A percentile compares a stretch with the other conserved stretches of the same genome.
Conservation (phyloP, 2,797 vertebrate genomes). For the Garrulus glandarius region DNA sequence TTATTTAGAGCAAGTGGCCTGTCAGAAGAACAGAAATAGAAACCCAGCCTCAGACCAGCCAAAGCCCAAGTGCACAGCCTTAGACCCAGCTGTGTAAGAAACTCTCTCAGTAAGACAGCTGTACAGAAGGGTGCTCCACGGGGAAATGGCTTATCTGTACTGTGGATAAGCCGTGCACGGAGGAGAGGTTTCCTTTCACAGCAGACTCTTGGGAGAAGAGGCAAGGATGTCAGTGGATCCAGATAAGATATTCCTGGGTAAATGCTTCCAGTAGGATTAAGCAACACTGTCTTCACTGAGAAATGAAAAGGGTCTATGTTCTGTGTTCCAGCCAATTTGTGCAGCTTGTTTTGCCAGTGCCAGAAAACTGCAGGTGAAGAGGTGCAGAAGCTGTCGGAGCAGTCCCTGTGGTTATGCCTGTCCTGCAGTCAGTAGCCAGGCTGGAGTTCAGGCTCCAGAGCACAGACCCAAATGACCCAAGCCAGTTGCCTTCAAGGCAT, state of each 20-base stretch:
- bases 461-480: neutral
- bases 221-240: neutral
- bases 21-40: neutral
- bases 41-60: neutral
- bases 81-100: neutral
- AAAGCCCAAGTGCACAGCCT: neutral
- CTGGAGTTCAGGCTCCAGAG: neutral
- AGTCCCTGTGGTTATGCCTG: neutral
- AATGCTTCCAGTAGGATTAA: constrained; percentile 9
- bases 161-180: neutral
- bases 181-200: neutral
- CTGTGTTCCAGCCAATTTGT: neutral
- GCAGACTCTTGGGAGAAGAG: neutral
- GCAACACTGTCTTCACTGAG: neutral
- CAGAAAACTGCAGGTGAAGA: neutral
- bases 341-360: neutral
- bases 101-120: neutral
- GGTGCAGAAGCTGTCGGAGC: neutral
- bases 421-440: fast-evolving
- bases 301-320: neutral
- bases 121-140: neutral
- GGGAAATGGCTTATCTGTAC: neutral
- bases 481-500: neutral
- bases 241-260: neutral
- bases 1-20: neutral